Evolutionary conservation across 2,797 vertebrate genomes (phyloP), one percentile per base, ranked within the genome.

Genomic region (Cynopterus sphinx): DNA sequence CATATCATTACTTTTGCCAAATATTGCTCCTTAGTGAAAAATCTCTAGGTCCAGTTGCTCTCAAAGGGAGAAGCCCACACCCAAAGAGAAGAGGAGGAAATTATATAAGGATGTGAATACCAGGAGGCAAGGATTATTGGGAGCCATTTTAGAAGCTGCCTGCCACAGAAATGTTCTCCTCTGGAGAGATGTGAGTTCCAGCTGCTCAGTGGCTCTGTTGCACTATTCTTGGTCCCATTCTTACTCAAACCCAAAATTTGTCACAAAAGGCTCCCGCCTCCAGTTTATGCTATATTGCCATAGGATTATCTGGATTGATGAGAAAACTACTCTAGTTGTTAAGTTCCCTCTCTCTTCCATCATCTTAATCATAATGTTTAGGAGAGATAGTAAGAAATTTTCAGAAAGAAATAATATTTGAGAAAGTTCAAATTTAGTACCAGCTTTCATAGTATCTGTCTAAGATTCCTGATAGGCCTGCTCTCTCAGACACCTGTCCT

Each of bases 341-440:
- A 85, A 89, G 16, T 92, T 5, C 39, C 12, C 22, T 83, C 31
- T 90, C 4, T 51, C 16, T 91, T 93, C 68, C 5, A 15, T 71
- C 3, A 95, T 87, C 41, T 68, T 61, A 95, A 24, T 68, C 7
- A 49, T 70, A 87, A 57, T 93, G n/a, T 16, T 67, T 90, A 41
- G 1, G 31, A 70, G 31, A 5, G 4, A 90, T 22, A 90, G 41
- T 24, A 59, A 61, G 57, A 95, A 39, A 2, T 31, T 84, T 94
- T 61, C 75, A 57, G 53, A 75, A 84, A 68, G 26, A 19, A 88
- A 87, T 28, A 24, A 19, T 83, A 61, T 82, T 68, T 94, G 41
- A 97, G 39, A 11, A 78, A 93, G 57, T 87, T 61, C 16, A 36
- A 74, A 75, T 94, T 71, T 90, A 91, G 70, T 81, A 5, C 10